Conservation (phyloP, 2,888 invertebrate species). For the Microplitis deprimator region DNA sequence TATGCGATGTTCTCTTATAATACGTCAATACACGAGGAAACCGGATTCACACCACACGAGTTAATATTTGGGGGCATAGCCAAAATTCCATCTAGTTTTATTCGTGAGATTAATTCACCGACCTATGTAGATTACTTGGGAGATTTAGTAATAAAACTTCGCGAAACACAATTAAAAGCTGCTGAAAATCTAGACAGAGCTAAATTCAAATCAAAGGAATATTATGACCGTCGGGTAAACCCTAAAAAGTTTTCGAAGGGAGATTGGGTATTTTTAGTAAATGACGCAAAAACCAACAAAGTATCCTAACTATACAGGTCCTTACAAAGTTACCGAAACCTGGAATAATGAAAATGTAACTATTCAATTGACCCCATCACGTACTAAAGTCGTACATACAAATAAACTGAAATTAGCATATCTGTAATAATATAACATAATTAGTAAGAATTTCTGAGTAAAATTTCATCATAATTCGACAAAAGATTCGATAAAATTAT, state of each 20-base stretch:
- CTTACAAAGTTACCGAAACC: slow-evolving; percentile 27
- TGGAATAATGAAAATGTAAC: slow-evolving; percentile 16
- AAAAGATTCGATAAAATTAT: no score
- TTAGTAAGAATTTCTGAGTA: no score
- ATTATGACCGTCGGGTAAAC: background rate
- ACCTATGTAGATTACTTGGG: background rate
- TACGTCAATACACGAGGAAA: slow-evolving; percentile 19
- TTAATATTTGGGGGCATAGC: no score
- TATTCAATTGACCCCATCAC: background rate
- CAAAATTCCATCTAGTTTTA: background rate
- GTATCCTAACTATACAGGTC: slow-evolving; percentile 16
- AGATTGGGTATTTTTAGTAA: slow-evolving; percentile 18
- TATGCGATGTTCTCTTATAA: slow-evolving; percentile 20
- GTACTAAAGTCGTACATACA: background rate
- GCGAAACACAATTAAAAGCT: background rate
- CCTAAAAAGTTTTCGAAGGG: background rate
- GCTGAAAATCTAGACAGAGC: background rate
- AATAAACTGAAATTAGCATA: background rate
- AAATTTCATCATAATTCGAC: no score
- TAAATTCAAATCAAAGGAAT: background rate
- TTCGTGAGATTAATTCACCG: background rate
- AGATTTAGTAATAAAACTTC: background rate
- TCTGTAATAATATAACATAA: background rate
- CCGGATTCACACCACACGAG: slow-evolving; percentile 32
- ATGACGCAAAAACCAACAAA: slow-evolving; percentile 23